Percentiles rank a stretch among this genome's conserved stretches.
Evolutionary conservation across 1,140 invertebrate genomes (phyloP).

Genomic region (Drosophila watanabei): DNA sequence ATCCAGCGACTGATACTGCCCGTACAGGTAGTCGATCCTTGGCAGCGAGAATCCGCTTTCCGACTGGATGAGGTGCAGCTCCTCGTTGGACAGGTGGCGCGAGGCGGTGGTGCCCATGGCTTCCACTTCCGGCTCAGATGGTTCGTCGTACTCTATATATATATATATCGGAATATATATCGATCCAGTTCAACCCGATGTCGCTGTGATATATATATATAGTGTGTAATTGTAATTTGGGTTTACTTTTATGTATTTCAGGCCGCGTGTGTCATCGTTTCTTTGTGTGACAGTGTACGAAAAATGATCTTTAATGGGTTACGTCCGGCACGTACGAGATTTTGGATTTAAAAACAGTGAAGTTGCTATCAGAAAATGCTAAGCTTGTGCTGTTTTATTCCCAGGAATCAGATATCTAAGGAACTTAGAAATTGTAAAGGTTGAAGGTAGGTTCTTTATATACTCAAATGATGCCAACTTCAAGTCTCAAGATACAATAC

Average conservation of each 20-base stretch:
- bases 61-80: constrained; percentile 30
- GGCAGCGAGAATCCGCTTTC: constrained; percentile 46
- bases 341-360: neutral
- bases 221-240: constrained; percentile 5
- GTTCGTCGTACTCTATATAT: neutral
- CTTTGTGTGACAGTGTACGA: constrained; percentile 21
- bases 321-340: neutral
- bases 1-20: constrained; percentile 38
- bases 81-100: constrained; percentile 33
- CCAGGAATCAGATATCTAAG: too few relatives aligned
- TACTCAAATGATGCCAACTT: too few relatives aligned
- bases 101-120: constrained; percentile 42
- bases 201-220: neutral
- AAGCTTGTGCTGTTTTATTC: neutral
- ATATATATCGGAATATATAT: neutral
- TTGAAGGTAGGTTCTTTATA: too few relatives aligned
- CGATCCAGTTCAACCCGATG: neutral
- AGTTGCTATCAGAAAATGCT: neutral
- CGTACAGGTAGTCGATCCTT: constrained; percentile 54
- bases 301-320: neutral
- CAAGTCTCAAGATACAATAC: too few relatives aligned
- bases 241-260: constrained; percentile 1
- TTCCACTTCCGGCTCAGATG: neutral
- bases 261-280: constrained; percentile 1
- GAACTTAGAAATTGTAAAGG: too few relatives aligned